phyloP scores from a whole-genome alignment of 1,140 invertebrate species.

The Ectropis grisescens region DNA sequence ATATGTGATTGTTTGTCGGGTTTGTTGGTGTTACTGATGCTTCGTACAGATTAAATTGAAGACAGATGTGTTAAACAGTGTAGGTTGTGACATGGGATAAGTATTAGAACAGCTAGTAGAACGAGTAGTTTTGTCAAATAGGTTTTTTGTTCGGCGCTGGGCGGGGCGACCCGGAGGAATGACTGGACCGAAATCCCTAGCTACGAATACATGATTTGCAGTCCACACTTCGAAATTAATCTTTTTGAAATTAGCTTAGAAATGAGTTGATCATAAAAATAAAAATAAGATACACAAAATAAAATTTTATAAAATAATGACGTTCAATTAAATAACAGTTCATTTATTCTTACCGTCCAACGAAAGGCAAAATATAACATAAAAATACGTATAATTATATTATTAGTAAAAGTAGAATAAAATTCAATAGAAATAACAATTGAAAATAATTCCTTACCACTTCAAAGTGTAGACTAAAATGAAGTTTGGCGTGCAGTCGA shows the following conservation, averaged over 20 bases:
- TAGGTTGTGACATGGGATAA: conserved; percentile 49
- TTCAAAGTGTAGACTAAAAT: conserved; percentile 55
- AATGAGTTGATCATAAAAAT: conserved; percentile 1
- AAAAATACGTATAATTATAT: no score
- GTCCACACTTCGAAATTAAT: conserved; percentile 59
- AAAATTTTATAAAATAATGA: no score
- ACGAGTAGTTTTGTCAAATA: conserved; percentile 26
- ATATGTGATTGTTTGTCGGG: conserved; percentile 24
- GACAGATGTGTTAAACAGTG: conserved; percentile 38
- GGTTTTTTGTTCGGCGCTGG: conserved; percentile 54
- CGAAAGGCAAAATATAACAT: no score
- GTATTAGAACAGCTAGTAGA: no score
- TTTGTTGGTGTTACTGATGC: conserved; percentile 42
- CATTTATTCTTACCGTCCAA: no score
- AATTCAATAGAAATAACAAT: no score
- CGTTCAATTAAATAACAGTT: no score
- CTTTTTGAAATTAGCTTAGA: conserved; percentile 3
- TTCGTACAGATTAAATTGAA: conserved; percentile 26
- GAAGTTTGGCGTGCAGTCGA: conserved; percentile 54
- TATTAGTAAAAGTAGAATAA: no score
- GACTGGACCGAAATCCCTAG: conserved; percentile 38
- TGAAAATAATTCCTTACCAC: conserved; percentile 7
- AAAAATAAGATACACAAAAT: no score
- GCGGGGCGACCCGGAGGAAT: conserved; percentile 57
- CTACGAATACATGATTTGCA: conserved; percentile 36